Base-by-base conservation (phyloP, 2,113 vertebrate species). In the Gobio gobio region DNA sequence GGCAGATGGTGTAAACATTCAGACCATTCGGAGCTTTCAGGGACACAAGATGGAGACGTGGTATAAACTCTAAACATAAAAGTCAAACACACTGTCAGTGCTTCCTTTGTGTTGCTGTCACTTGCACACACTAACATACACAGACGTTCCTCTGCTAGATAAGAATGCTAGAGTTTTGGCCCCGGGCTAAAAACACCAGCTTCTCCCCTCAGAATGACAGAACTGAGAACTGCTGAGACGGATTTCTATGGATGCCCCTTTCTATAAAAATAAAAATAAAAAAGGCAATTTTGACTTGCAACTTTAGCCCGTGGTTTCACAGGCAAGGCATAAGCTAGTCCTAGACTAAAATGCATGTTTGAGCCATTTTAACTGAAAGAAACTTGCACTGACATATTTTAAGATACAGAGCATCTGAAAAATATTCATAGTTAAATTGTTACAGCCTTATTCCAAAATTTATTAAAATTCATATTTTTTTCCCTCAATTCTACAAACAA, bases 11-110 rank as follows among this genome's bases (percentile, higher is more conserved):
- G 72, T 87, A 87, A 87, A 87, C 83, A 85, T 61, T 82, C 20
- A 51, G 51, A 72, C 49, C 78, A 82, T 51, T 85, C 68, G 3
- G 68, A 64, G 78, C 61, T 85, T 85, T 85, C 78, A 82, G 49
- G 61, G 59, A 85, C 70, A 84, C 66, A 81, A 64, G 63, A 82
- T 82, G 61, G 56, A 73, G 78, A 84, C 58, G 45, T 87, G 83
- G 61, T 87, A 76, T 81, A 87, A 84, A 87, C 82, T 82, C 76
- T 26, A 81, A 87, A 87, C 70, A 87, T 82, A 49, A 87, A 77
- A 81, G 86, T 85, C 83, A 74, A 86, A 78, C 83, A 85, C 18
- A 33, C 40, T 81, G 77, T 83, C 70, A 80, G 24, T 70, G 61
- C 61, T 84, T 63, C 64, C 73, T 86, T 43, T 73, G 78, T 78